A percentile compares a stretch with the other conserved stretches of the same genome.
phyloP scores from a whole-genome alignment of 2,797 vertebrate species.

The Helarctos malayanus region DNA sequence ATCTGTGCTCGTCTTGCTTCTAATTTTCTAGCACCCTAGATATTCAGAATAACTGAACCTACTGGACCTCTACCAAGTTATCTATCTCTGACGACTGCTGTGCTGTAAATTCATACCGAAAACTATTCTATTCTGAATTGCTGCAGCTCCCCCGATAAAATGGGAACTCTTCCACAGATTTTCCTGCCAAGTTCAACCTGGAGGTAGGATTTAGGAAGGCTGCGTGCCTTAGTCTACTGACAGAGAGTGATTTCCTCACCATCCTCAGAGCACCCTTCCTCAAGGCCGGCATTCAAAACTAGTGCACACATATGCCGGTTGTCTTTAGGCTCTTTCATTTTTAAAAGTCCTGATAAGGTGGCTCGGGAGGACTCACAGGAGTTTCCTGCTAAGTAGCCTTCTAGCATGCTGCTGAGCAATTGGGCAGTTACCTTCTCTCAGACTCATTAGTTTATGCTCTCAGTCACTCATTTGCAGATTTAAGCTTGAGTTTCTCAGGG shows the following conservation, averaged over 20 bases:
- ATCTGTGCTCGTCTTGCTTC: slow-evolving; percentile 78
- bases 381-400: slow-evolving; percentile 80
- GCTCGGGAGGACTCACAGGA: slow-evolving; percentile 44
- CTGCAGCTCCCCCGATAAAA: slow-evolving; percentile 83
- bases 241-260: slow-evolving; percentile 72
- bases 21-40: slow-evolving; percentile 72
- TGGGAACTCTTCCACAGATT: slow-evolving; percentile 83
- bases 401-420: slow-evolving; percentile 45
- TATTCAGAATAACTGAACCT: slow-evolving; percentile 74
- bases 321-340: slow-evolving; percentile 78
- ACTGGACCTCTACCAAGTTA: slow-evolving; percentile 77
- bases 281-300: slow-evolving; percentile 69
- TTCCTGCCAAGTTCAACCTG: slow-evolving; percentile 81
- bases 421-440: slow-evolving; percentile 71
- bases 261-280: slow-evolving; percentile 45
- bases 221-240: slow-evolving; percentile 59
- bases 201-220: slow-evolving; percentile 84
- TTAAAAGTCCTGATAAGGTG: slow-evolving; percentile 75
- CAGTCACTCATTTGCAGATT: slow-evolving; percentile 77
- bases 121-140: slow-evolving; percentile 81
- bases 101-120: slow-evolving; percentile 84
- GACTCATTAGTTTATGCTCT: slow-evolving; percentile 79
- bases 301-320: slow-evolving; percentile 55
- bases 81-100: slow-evolving; percentile 55
- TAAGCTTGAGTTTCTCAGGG: slow-evolving; percentile 69